phyloP scores from a whole-genome alignment of 2,888 invertebrate genomes.

The Volucella bombylans region DNA sequence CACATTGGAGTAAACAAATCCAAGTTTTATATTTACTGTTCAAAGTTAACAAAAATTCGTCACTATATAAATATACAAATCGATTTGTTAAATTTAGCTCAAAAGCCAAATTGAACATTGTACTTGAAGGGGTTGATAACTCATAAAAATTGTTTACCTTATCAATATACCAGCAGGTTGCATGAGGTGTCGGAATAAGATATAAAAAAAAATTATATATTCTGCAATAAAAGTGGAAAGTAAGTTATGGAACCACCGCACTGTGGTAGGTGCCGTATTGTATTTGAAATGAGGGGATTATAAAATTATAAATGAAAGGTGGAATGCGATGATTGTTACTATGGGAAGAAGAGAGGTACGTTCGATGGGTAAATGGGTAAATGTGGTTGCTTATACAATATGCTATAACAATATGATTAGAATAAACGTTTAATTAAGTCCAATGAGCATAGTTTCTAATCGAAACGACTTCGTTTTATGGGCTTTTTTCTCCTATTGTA shows the following conservation, averaged over 20 bases:
- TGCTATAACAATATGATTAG: too few relatives aligned
- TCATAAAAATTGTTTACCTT: conserved; percentile 8
- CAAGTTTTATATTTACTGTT: not conserved
- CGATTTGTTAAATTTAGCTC: conserved; percentile 4
- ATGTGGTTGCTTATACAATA: too few relatives aligned
- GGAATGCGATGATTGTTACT: not conserved
- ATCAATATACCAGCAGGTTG: not conserved
- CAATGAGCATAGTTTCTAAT: too few relatives aligned
- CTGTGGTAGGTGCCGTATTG: not conserved
- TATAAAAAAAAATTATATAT: not conserved
- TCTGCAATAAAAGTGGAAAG: conserved; percentile 48
- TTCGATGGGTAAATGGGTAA: too few relatives aligned
- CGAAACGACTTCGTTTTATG: too few relatives aligned
- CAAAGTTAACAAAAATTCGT: conserved; percentile 1
- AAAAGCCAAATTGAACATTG: conserved; percentile 43
- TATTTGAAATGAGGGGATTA: conserved; percentile 16
- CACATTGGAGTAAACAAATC: conserved; percentile 22
- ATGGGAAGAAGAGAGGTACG: not conserved
- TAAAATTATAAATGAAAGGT: conserved; percentile 35
- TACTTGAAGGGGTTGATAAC: conserved; percentile 30
- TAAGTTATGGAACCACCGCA: conserved; percentile 9
- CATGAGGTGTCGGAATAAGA: not conserved
- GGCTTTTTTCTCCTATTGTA: too few relatives aligned
- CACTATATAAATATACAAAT: conserved; percentile 1
- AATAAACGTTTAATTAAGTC: too few relatives aligned